Conservation (phyloP, 1,140 invertebrate species). For the Pogonognathellus flavescens region DNA sequence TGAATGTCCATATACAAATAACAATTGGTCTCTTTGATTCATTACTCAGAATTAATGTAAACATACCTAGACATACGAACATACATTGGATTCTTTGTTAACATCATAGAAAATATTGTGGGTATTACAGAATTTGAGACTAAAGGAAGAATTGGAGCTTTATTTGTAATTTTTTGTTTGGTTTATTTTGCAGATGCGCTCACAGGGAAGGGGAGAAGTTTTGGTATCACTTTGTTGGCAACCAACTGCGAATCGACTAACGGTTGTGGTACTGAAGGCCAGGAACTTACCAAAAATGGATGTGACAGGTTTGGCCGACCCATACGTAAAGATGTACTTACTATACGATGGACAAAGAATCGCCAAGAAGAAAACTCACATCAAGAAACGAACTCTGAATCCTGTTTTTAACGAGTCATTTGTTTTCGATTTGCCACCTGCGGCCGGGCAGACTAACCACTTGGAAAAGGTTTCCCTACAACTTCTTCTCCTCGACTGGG, state of each 20-base stretch:
- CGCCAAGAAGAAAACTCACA: constrained; percentile 98
- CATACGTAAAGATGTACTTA: constrained; percentile 96
- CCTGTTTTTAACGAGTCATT: constrained; percentile 98
- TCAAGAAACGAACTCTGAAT: constrained; percentile 96
- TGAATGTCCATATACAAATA: no score
- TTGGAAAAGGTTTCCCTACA: constrained; percentile 92
- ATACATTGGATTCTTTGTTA: no score
- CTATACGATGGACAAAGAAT: constrained; percentile 97
- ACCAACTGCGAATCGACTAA: constrained; percentile 85
- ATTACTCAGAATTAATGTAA: no score
- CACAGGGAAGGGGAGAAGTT: constrained; percentile 89
- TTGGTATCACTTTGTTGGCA: constrained; percentile 95
- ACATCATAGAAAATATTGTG: no score
- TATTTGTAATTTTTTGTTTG: no score
- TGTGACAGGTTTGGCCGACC: constrained; percentile 85
- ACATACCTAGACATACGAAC: no score
- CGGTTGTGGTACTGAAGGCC: constrained; percentile 92
- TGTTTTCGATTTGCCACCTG: constrained; percentile 84
- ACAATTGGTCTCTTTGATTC: no score
- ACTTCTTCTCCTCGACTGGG: constrained; percentile 95
- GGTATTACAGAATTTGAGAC: no score
- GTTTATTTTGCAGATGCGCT: constrained; percentile 78
- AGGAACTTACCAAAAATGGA: constrained; percentile 96
- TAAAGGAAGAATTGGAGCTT: no score
- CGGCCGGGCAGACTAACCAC: constrained; percentile 77